A percentile compares a stretch with the other conserved stretches of the same genome.
These are phyloP conservation scores for Caenorhabditis plicata DNA, from an alignment of 2,888 invertebrate genomes.

Conservation along the genomic window DNA sequence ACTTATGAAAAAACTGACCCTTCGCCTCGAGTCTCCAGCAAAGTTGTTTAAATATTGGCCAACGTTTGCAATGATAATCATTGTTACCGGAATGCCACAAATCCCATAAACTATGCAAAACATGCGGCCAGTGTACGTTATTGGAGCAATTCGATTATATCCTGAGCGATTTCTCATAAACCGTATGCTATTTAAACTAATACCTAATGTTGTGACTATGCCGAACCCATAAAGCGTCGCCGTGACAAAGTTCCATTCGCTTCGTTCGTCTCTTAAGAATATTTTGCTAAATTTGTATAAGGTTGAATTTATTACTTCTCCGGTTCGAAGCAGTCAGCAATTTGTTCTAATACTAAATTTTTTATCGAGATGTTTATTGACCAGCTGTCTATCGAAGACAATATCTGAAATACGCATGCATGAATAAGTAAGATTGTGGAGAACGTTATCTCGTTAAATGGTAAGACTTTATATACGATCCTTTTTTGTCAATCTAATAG, in stretches of 20 bases:
- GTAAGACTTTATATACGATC: background rate
- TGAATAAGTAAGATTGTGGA: slow-evolving; percentile 1
- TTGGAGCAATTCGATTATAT: slow-evolving; percentile 64
- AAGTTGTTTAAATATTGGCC: slow-evolving; percentile 64
- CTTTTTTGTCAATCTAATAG: background rate
- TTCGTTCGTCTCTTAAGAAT: slow-evolving; percentile 39
- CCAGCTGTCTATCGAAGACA: slow-evolving; percentile 17
- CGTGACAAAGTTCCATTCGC: slow-evolving; percentile 61
- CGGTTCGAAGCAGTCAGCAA: slow-evolving; percentile 38
- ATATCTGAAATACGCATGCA: slow-evolving; percentile 17
- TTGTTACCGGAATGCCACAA: slow-evolving; percentile 63
- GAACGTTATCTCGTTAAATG: no score
- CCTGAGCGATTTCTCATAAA: slow-evolving; percentile 27
- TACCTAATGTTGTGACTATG: slow-evolving; percentile 61
- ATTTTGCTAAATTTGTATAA: background rate
- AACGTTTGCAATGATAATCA: slow-evolving; percentile 65
- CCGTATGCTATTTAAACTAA: no score
- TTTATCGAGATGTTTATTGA: slow-evolving; percentile 11
- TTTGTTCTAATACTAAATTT: slow-evolving; percentile 8
- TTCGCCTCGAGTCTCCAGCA: slow-evolving; percentile 56
- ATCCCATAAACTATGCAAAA: slow-evolving; percentile 63
- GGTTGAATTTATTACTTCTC: slow-evolving; percentile 15
- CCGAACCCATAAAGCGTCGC: slow-evolving; percentile 65
- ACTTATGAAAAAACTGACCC: slow-evolving; percentile 27
- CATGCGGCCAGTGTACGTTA: slow-evolving; percentile 59